A percentile compares a stretch with the other conserved stretches of the same genome.
Evolutionary conservation across 1,140 invertebrate species (phyloP).

Genomic region (Bombus haemorrhoidalis): DNA sequence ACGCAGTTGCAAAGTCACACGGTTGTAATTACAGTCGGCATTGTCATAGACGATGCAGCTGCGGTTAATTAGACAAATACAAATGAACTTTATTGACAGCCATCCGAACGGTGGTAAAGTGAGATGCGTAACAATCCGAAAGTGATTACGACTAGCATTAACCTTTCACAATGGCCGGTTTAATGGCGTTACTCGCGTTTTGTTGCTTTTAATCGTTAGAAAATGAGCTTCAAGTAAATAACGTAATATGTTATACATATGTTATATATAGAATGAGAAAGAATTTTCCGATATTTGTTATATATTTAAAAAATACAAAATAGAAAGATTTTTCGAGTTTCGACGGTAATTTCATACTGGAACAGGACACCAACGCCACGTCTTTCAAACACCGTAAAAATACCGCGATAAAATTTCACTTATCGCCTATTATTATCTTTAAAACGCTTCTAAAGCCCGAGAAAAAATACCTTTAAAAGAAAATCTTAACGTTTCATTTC

Average conservation of each 20-base stretch:
- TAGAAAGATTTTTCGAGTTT: no score
- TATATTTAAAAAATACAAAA: no score
- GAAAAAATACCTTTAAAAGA: no score
- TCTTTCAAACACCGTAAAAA: no score
- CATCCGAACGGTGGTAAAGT: neutral
- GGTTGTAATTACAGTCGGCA: constrained; percentile 41
- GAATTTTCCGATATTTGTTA: no score
- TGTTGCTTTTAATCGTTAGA: constrained; percentile 39
- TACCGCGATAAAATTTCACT: no score
- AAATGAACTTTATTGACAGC: constrained; percentile 60
- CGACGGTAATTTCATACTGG: no score
- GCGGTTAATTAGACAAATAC: constrained; percentile 64
- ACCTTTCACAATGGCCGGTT: constrained; percentile 57
- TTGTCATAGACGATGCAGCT: constrained; percentile 44
- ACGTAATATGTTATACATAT: neutral
- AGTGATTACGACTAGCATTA: constrained; percentile 62
- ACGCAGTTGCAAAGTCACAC: constrained; percentile 28
- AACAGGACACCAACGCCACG: no score
- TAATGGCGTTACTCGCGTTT: constrained; percentile 50
- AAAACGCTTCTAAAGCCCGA: no score
- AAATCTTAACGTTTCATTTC: no score
- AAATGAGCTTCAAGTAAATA: constrained; percentile 2
- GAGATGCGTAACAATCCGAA: constrained; percentile 49
- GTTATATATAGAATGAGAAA: no score
- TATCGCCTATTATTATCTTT: no score